A percentile compares a stretch with the other conserved stretches of the same genome.
Evolutionary conservation across 2,888 invertebrate genomes (phyloP).

Genomic region (Venusia cambrica): DNA sequence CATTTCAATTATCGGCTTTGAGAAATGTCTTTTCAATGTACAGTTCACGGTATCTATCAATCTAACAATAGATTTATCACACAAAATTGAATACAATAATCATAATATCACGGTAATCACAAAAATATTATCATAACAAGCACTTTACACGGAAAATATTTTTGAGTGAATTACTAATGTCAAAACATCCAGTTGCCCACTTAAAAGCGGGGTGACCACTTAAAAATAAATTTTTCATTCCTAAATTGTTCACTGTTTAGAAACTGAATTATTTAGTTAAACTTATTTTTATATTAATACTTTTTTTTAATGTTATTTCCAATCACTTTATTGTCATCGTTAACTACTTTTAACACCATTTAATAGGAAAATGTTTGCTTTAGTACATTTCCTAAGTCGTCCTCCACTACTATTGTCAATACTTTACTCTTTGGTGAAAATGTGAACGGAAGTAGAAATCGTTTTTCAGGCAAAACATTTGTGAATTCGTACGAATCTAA

Average conservation of each 20-base stretch:
- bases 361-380: constrained; percentile 83
- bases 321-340: constrained; percentile 62
- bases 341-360: constrained; percentile 36
- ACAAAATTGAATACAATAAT: constrained; percentile 28
- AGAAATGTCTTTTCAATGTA: constrained; percentile 18
- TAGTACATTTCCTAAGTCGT: constrained; percentile 84
- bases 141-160: constrained; percentile 22
- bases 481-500: constrained; percentile 84
- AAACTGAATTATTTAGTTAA: constrained; percentile 3
- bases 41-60: constrained; percentile 22
- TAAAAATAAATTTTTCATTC: constrained; percentile 24
- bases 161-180: constrained; percentile 32
- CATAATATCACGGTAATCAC: constrained; percentile 27
- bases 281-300: constrained; percentile 8
- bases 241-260: constrained; percentile 4
- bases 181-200: constrained; percentile 38
- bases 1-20: constrained; percentile 41
- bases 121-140: constrained; percentile 27
- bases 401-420: constrained; percentile 83
- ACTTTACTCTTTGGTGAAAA: constrained; percentile 71
- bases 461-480: constrained; percentile 78
- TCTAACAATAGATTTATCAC: constrained; percentile 32
- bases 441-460: constrained; percentile 79
- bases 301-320: constrained; percentile 25
- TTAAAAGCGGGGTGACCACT: constrained; percentile 36